A percentile compares a stretch with the other conserved stretches of the same genome.
Evolutionary conservation across 1,140 invertebrate genomes (phyloP).

Genomic region (Daktulosphaira vitifoliae): DNA sequence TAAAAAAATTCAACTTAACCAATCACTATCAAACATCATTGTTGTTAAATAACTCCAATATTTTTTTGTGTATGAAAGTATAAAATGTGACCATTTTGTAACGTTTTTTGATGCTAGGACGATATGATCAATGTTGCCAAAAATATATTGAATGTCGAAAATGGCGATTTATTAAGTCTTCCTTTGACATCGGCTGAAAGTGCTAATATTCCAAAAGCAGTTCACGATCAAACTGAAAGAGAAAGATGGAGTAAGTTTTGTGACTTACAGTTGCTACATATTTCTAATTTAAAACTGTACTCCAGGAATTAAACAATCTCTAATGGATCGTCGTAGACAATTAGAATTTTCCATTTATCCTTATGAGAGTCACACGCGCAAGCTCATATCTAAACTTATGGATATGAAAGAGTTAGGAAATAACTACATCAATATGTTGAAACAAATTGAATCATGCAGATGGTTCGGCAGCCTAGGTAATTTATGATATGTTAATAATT

Average conservation of each 20-base stretch:
- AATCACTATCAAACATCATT: too few species aligned
- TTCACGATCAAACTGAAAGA: constrained; percentile 16
- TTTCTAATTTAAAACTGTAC: too few species aligned
- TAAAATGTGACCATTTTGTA: too few species aligned
- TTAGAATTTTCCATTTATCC: constrained; percentile 23
- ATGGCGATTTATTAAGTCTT: neutral
- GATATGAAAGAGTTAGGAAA: constrained; percentile 14
- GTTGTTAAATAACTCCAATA: too few species aligned
- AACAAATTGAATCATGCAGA: constrained; percentile 1
- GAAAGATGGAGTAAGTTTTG: constrained; percentile 26
- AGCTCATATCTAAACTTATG: constrained; percentile 19
- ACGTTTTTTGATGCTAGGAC: neutral
- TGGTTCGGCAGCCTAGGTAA: constrained; percentile 11
- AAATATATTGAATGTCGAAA: constrained; percentile 8
- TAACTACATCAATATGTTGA: neutral
- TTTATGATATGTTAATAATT: too few species aligned
- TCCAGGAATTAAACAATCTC: constrained; percentile 13
- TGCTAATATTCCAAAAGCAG: constrained; percentile 9
- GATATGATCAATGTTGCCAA: neutral
- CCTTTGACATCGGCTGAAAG: constrained; percentile 10
- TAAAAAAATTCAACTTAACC: too few species aligned
- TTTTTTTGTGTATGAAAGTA: too few species aligned
- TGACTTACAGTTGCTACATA: too few species aligned
- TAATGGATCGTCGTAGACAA: constrained; percentile 24
- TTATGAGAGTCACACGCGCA: constrained; percentile 16